These are phyloP conservation scores for Dimorphilus gyrociliatus DNA, from an alignment of 2,888 invertebrate genomes.

Conservation along the genomic window DNA sequence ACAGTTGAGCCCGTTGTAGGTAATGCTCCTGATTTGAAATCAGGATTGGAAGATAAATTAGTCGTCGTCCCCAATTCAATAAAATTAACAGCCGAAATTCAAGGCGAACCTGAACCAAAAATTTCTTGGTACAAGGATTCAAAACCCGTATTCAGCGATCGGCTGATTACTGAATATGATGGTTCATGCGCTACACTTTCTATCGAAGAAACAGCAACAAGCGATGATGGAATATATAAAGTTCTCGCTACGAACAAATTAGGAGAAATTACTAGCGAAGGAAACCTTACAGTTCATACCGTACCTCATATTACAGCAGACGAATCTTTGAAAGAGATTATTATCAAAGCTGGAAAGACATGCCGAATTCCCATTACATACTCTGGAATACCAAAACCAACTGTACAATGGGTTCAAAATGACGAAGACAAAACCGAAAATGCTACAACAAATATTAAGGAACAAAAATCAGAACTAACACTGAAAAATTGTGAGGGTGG, in stretches of 20 bases:
- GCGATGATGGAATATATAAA: too few species aligned
- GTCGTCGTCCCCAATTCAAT: too few species aligned
- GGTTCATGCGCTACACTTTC: too few species aligned
- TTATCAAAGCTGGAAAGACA: conserved; percentile 25
- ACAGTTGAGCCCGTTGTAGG: conserved; percentile 14
- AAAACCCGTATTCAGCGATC: too few species aligned
- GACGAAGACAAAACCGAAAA: conserved; percentile 35
- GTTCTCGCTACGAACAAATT: conserved; percentile 10
- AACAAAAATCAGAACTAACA: conserved; percentile 20
- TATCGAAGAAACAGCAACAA: too few species aligned
- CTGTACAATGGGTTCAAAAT: conserved; percentile 23
- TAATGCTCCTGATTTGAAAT: conserved; percentile 8
- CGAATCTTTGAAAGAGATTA: too few species aligned
- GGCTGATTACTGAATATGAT: too few species aligned
- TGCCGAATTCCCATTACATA: conserved; percentile 23
- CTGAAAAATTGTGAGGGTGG: conserved; percentile 14
- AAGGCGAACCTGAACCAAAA: conserved; percentile 11
- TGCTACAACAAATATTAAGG: conserved; percentile 22
- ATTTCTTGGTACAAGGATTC: conserved; percentile 14
- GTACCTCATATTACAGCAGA: too few species aligned
- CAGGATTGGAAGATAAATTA: too few species aligned
- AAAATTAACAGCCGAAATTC: too few species aligned
- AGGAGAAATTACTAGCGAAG: conserved; percentile 10
- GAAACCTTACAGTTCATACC: conserved; percentile 10
- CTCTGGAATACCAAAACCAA: conserved; percentile 29